Percentiles rank a stretch among this genome's conserved stretches.
phyloP scores from a whole-genome alignment of 2,888 invertebrate species.

The Gastrophysa polygoni region DNA sequence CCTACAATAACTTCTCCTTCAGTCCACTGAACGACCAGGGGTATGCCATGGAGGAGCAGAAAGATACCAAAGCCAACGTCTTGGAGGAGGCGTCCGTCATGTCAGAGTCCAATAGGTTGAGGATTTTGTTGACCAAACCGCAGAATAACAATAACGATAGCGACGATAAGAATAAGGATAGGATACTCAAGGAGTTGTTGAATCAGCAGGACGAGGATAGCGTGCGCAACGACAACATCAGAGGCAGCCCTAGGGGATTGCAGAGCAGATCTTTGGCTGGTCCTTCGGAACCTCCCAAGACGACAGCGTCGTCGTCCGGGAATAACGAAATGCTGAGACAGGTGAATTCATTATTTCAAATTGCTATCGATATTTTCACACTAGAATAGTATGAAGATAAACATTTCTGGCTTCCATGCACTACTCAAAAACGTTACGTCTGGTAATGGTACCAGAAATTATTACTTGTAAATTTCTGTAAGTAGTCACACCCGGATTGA shows the following conservation, averaged over 20 bases:
- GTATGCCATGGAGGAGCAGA: constrained; percentile 58
- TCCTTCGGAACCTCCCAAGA: constrained; percentile 50
- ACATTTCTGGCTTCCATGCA: too few species aligned
- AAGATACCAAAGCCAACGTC: constrained; percentile 60
- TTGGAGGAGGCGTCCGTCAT: constrained; percentile 54
- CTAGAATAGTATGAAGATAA: too few species aligned
- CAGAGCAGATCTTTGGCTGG: constrained; percentile 52
- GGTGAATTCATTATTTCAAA: too few species aligned
- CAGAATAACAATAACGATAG: constrained; percentile 52
- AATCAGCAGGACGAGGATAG: constrained; percentile 71
- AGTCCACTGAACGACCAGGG: constrained; percentile 66
- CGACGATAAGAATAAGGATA: constrained; percentile 59
- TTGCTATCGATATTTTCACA: too few species aligned
- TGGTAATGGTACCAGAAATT: too few species aligned
- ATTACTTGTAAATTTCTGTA: too few species aligned
- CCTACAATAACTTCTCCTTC: constrained; percentile 65
- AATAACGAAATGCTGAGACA: constrained; percentile 71
- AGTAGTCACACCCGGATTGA: too few species aligned
- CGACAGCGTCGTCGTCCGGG: constrained; percentile 46
- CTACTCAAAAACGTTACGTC: too few species aligned
- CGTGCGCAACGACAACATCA: constrained; percentile 58
- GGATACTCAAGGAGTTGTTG: constrained; percentile 67
- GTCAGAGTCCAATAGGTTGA: constrained; percentile 60
- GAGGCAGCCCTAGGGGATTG: constrained; percentile 57
- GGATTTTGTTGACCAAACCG: constrained; percentile 62